Evolutionary conservation across 2,797 vertebrate genomes (phyloP).

Genomic region (Tachyglossus aculeatus): DNA sequence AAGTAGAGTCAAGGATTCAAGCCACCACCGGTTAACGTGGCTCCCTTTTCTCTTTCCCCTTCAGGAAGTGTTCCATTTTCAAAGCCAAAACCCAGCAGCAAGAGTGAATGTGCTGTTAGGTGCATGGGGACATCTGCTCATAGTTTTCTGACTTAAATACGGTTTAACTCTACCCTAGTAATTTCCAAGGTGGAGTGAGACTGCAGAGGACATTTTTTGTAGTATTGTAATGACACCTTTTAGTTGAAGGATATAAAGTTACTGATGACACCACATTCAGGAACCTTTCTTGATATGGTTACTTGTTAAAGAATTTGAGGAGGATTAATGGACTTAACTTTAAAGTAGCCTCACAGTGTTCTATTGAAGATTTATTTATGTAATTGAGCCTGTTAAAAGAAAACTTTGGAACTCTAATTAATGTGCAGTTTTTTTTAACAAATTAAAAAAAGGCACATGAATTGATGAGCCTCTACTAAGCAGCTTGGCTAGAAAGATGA

Average conservation of each 20-base stretch:
- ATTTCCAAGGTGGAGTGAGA: conserved; percentile 43
- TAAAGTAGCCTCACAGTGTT: conserved; percentile 53
- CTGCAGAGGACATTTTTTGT: conserved; percentile 52
- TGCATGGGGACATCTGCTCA: conserved; percentile 26
- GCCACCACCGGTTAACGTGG: too few relatives aligned
- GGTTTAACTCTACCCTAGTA: conserved; percentile 37
- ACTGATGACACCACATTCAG: conserved; percentile 26
- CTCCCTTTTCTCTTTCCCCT: conserved; percentile 52
- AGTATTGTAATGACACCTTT: conserved; percentile 57
- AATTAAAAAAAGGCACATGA: conserved; percentile 45
- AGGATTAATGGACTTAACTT: conserved; percentile 48
- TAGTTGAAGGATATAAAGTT: conserved; percentile 42
- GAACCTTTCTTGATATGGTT: conserved; percentile 43
- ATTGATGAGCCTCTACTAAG: conserved; percentile 55
- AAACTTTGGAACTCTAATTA: conserved; percentile 38
- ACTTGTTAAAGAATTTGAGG: conserved; percentile 47
- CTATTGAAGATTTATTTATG: conserved; percentile 48
- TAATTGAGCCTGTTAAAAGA: conserved; percentile 54
- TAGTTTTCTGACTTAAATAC: conserved; percentile 50
- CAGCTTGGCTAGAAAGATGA: conserved; percentile 55
- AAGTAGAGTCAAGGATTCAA: conserved; percentile 62
- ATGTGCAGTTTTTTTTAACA: conserved; percentile 66
- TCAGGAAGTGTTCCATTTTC: conserved; percentile 56
- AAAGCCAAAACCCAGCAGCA: conserved; percentile 55
- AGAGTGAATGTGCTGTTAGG: conserved; percentile 33